Base-by-base conservation (phyloP, 1,140 invertebrate species). In the Trichoplusia ni region DNA sequence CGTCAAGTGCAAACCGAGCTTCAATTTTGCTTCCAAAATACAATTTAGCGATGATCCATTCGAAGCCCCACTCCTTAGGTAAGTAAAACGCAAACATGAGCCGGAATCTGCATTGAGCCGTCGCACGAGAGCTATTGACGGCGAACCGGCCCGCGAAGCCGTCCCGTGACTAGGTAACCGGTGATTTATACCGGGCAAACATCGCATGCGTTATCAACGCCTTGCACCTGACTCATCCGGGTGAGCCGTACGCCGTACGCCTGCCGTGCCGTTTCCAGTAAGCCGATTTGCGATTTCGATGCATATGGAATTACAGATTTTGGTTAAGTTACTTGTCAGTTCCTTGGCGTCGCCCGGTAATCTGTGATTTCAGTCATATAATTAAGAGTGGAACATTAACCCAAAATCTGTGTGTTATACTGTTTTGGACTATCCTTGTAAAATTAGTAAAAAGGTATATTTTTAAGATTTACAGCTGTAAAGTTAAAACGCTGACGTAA, bases 181-280 rank as follows among this genome's bases (percentile, higher is more conserved):
- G 54, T 58, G 71, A 75, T 68, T 73, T 79, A 71, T 72, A 54
- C 69, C 21, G 35, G 44, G 73, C 69, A 79, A 79, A 78, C 72
- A 79, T 66, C 60, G 66, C 31, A 65, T 38, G 46, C 56, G 75
- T 69, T 82, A 84, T 84, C 82, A 54, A 31, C 67, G 70, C 69
- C 75, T 76, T 70, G 77, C 80, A 84, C 76, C 77, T 82, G 77
- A 62, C 74, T 79, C 75, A 77, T 77, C 73, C 73, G 53, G 18
- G 7, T 23, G 56, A 61, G 53, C 64, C 37, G 59, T n/a, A 62
- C 27, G 58, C 60, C 65, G 62, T 67, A 61, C 11, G 19, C 18
- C 14, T 47, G 35, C 46, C 46, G 25, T 61, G 38, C 56, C 54
- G 65, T 66, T 60, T 33, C 61, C 37, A 29, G 58, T 81, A 79